Evolutionary conservation across 2,888 invertebrate genomes (phyloP).

Genomic region (Lasiommata megera): DNA sequence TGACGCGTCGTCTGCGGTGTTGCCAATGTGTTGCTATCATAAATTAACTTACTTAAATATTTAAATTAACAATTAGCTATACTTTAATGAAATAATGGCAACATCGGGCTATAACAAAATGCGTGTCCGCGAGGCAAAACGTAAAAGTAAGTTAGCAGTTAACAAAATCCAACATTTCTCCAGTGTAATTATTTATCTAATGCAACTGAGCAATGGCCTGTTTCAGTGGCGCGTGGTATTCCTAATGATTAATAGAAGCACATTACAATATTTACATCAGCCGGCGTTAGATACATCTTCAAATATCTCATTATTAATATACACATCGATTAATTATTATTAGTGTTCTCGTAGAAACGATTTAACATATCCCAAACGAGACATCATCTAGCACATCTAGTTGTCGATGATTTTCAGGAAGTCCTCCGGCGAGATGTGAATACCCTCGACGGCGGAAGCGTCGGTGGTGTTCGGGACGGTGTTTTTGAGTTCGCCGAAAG

Average conservation of each 20-base stretch:
- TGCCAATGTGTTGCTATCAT: not conserved
- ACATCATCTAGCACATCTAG: slow-evolving; percentile 46
- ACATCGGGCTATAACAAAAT: slow-evolving; percentile 3
- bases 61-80: slow-evolving; percentile 2
- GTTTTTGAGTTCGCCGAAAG: slow-evolving; percentile 75
- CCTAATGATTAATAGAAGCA: slow-evolving; percentile 67
- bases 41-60: not conserved
- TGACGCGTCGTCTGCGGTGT: not conserved
- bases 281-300: slow-evolving; percentile 55
- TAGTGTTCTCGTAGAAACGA: slow-evolving; percentile 43
- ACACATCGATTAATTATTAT: slow-evolving; percentile 53
- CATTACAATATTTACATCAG: slow-evolving; percentile 78
- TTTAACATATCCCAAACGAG: slow-evolving; percentile 37
- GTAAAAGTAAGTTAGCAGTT: not conserved
- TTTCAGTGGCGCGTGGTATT: slow-evolving; percentile 74
- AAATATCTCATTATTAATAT: slow-evolving; percentile 59
- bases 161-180: slow-evolving; percentile 4
- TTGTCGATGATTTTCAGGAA: slow-evolving; percentile 68
- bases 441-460: slow-evolving; percentile 44
- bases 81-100: slow-evolving; percentile 9
- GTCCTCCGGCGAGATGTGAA: slow-evolving; percentile 62
- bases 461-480: slow-evolving; percentile 61
- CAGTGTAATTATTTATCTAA: not conserved
- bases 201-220: slow-evolving; percentile 68
- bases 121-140: slow-evolving; percentile 13